phyloP scores from a whole-genome alignment of 1,140 invertebrate species.

The Camponotus vicinus region DNA sequence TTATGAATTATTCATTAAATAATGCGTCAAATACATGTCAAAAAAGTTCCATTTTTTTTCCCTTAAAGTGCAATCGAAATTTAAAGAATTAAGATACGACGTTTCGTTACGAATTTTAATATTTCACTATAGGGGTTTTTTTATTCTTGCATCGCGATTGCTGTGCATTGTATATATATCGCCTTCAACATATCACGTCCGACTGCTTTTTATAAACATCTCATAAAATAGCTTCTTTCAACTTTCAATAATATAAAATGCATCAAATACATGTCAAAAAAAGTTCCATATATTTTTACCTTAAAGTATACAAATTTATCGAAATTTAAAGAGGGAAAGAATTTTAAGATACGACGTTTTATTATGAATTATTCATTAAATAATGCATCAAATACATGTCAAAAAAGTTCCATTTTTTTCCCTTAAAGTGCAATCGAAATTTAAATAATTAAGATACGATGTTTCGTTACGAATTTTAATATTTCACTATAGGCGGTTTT shows the following conservation, averaged over 20 bases:
- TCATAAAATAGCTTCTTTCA: slow-evolving; percentile 29
- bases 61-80: neutral
- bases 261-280: neutral
- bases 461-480: slow-evolving; percentile 7
- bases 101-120: slow-evolving; percentile 10
- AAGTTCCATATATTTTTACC: neutral
- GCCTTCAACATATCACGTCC: neutral
- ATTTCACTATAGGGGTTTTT: slow-evolving; percentile 38
- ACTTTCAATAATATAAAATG: slow-evolving; percentile 18
- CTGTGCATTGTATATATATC: neutral
- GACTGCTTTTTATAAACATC: slow-evolving; percentile 29
- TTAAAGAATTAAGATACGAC: neutral
- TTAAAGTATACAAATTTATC: neutral
- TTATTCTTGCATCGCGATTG: slow-evolving; percentile 32
- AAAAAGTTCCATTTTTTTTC: too few species aligned
- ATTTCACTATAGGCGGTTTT: slow-evolving; percentile 39
- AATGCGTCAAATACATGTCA: too few species aligned
- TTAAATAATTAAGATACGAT: too few species aligned
- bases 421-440: too few species aligned
- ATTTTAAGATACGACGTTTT: neutral
- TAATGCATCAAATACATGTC: too few species aligned
- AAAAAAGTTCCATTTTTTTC: too few species aligned
- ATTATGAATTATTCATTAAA: too few species aligned
- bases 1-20: too few species aligned
- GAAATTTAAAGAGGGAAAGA: neutral